These are phyloP conservation scores for Tiphia femorata DNA, from an alignment of 2,888 invertebrate genomes.

Conservation along the genomic window DNA sequence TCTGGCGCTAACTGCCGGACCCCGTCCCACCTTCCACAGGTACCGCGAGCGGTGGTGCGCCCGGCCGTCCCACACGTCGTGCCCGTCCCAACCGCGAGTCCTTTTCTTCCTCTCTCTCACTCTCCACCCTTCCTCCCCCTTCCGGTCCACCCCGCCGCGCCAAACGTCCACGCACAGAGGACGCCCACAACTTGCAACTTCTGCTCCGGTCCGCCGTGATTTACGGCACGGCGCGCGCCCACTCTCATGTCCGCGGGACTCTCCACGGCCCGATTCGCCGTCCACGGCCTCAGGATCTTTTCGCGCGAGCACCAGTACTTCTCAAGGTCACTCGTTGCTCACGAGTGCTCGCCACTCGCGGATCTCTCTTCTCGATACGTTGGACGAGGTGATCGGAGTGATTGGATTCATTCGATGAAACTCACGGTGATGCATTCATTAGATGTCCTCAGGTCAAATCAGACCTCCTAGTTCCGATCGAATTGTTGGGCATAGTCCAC, in stretches of 20 bases:
- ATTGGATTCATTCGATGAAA: conserved; percentile 3
- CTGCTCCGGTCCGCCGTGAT: neutral
- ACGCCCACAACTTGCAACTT: conserved; percentile 44
- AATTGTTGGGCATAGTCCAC: too few relatives aligned
- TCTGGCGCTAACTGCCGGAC: conserved; percentile 61
- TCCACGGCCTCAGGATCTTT: neutral
- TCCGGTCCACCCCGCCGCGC: conserved; percentile 11
- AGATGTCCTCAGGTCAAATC: too few relatives aligned
- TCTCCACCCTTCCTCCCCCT: conserved; percentile 14
- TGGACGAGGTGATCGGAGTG: neutral
- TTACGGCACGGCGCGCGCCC: neutral
- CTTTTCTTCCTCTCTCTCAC: neutral
- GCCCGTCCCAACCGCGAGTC: conserved; percentile 27
- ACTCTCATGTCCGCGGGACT: neutral
- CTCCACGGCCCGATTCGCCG: neutral
- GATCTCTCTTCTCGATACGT: too few relatives aligned
- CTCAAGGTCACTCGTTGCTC: too few relatives aligned
- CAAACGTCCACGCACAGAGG: too few relatives aligned
- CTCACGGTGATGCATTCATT: too few relatives aligned
- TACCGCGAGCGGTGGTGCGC: conserved; percentile 27
- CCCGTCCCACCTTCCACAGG: conserved; percentile 45
- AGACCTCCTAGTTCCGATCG: too few relatives aligned
- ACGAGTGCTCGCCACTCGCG: too few relatives aligned
- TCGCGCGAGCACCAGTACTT: neutral
- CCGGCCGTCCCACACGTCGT: conserved; percentile 51